These are phyloP conservation scores for Myiagra hebetior DNA, from an alignment of 2,113 vertebrate genomes.

Conservation along the genomic window DNA sequence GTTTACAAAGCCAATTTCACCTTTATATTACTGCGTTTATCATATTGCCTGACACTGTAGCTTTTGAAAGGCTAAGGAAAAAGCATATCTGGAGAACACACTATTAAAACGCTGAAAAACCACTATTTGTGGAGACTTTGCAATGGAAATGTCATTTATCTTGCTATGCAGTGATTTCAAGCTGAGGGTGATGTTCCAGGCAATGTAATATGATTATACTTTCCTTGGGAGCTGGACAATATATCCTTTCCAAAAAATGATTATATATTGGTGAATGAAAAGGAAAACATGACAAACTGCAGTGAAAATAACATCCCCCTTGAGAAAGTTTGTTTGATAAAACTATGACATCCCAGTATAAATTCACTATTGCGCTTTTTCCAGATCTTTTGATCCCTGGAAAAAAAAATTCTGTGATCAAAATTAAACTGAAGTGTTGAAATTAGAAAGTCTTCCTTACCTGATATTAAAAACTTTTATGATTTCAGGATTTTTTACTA, in stretches of 20 bases:
- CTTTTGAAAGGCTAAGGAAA: not conserved
- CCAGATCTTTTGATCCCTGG: not conserved
- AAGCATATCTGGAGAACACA: not conserved
- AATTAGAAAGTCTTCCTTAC: not conserved
- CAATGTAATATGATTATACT: conserved; percentile 18
- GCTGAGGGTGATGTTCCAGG: conserved; percentile 21
- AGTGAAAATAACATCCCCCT: not conserved
- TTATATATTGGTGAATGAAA: conserved; percentile 49
- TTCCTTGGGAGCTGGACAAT: conserved; percentile 1
- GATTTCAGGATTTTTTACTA: not conserved
- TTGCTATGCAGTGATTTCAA: conserved; percentile 38
- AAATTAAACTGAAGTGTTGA: not conserved
- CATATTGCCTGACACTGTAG: not conserved
- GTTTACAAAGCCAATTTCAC: not conserved
- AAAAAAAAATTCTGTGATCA: not conserved
- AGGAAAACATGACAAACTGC: conserved; percentile 18
- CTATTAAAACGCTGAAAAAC: not conserved
- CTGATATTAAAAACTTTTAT: not conserved
- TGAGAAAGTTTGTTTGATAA: conserved; percentile 9
- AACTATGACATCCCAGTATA: not conserved
- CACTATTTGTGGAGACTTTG: conserved; percentile 18
- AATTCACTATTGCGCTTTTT: not conserved
- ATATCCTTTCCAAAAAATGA: conserved; percentile 13
- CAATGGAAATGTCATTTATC: conserved; percentile 21
- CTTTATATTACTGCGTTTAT: not conserved